Evolutionary conservation across 2,888 invertebrate species (phyloP), one percentile per base, ranked within the genome.

Genomic region (Eilema depressum): DNA sequence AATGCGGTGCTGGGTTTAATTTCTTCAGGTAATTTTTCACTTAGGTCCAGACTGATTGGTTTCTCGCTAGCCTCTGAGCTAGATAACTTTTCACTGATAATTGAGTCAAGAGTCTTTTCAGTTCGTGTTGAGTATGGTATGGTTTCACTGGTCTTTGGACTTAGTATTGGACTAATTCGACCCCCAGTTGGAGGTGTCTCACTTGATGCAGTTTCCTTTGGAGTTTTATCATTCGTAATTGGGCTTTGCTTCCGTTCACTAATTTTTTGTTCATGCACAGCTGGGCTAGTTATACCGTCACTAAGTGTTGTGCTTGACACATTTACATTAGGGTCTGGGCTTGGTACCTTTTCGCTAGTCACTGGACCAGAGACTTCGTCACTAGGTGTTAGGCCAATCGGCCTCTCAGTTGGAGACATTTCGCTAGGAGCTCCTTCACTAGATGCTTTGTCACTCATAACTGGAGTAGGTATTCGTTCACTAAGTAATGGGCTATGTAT

Each of bases 21-120:
- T 3, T 79, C 75, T 5, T 66, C 71, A 14, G 25, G 66, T 20
- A 72, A 68, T 37, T 81, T 80, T 30, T 69, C 26, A 47, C 56
- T 66, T 30, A 59, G 17, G 1, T 25, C 12, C 20, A 68, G 47
- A 1, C 37, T 23, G 25, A 69, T 56, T 62, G 26, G 53, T 56
- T 74, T 64, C 5, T 75, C 60, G 5, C 28, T 30, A 23, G 57
- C 20, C 14, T n/a, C 11, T 7, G 41, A 59, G 26, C 69, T 67
- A 5, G 62, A 57, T 20, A 23, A 63, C 62, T 70, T 73, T 10
- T 66, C 62, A 25, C 63, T 62, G 7, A 33, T 53, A 30, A 67
- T 66, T 60, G 71, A 65, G 30, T 53, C 75, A 30, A 25, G 63
- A 30, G 26, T 57, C 7, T 69, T 73, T 0, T 82, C 72, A 37